These are phyloP conservation scores for Pedetes capensis DNA, from an alignment of 2,113 vertebrate genomes.

Conservation along the genomic window DNA sequence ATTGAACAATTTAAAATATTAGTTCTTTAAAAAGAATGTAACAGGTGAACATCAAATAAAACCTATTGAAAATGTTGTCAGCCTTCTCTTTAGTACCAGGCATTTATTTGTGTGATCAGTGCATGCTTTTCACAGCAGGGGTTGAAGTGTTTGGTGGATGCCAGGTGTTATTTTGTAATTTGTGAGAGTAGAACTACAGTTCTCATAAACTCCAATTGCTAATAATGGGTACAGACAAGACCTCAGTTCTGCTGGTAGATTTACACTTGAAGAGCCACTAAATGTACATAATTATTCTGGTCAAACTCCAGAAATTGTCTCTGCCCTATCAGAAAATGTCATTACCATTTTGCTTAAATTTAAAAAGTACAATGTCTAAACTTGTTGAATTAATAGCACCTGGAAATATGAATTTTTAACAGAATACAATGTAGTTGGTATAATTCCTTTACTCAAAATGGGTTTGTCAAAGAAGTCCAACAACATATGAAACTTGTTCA, in stretches of 20 bases:
- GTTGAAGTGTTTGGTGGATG: background rate
- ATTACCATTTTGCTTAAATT: background rate
- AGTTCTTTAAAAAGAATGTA: background rate
- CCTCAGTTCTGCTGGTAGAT: background rate
- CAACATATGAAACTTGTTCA: background rate
- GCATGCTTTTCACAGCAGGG: background rate
- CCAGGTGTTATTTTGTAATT: background rate
- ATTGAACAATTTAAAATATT: conserved; percentile 11
- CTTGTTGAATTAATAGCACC: background rate
- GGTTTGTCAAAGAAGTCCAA: background rate
- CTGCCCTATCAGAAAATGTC: background rate
- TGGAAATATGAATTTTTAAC: conserved; percentile 15
- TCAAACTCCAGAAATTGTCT: background rate
- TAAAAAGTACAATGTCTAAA: background rate
- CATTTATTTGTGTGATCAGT: background rate
- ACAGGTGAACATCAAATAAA: background rate
- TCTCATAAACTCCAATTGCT: background rate
- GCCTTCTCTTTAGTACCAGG: background rate
- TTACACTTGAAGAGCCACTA: background rate
- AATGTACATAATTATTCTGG: background rate
- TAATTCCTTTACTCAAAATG: background rate
- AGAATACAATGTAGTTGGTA: background rate
- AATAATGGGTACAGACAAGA: background rate
- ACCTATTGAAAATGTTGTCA: background rate
- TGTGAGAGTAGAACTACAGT: background rate